Evolutionary conservation across 2,888 invertebrate species (phyloP).

Genomic region (Entomobrya multifasciata): DNA sequence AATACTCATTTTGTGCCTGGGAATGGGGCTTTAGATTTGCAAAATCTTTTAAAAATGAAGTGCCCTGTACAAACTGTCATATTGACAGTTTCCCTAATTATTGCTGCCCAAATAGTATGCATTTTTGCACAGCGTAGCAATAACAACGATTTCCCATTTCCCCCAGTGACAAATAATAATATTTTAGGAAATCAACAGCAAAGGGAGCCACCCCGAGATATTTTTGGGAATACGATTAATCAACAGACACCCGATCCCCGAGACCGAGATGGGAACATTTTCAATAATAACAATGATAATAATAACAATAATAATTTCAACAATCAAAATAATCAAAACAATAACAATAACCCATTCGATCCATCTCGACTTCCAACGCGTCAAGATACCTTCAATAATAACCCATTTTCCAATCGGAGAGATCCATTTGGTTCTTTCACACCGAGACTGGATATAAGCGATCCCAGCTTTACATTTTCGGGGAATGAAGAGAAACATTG

Average conservation of each 20-base stretch:
- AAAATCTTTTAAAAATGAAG: neutral
- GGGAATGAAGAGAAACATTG: conserved; percentile 83
- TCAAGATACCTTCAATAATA: conserved; percentile 69
- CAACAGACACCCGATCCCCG: conserved; percentile 62
- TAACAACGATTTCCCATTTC: conserved; percentile 61
- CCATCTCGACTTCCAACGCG: conserved; percentile 54
- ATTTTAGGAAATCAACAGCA: conserved; percentile 69
- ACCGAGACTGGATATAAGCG: conserved; percentile 69
- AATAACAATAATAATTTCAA: conserved; percentile 34
- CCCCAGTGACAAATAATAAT: conserved; percentile 70
- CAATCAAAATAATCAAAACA: conserved; percentile 58
- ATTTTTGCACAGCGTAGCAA: conserved; percentile 1
- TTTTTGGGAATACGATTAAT: conserved; percentile 40
- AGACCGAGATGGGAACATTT: conserved; percentile 10
- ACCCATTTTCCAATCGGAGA: conserved; percentile 65
- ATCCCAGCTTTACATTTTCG: conserved; percentile 71
- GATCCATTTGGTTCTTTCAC: conserved; percentile 60
- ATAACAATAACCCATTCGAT: conserved; percentile 56
- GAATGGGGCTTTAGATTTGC: conserved; percentile 1
- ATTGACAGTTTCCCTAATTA: neutral
- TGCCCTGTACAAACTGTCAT: neutral
- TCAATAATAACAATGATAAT: conserved; percentile 31
- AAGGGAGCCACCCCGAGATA: conserved; percentile 57
- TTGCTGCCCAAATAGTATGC: neutral
- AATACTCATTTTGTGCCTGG: neutral